Conservation (phyloP, 2,888 invertebrate species). For the Dorcus parallelipipedus region DNA sequence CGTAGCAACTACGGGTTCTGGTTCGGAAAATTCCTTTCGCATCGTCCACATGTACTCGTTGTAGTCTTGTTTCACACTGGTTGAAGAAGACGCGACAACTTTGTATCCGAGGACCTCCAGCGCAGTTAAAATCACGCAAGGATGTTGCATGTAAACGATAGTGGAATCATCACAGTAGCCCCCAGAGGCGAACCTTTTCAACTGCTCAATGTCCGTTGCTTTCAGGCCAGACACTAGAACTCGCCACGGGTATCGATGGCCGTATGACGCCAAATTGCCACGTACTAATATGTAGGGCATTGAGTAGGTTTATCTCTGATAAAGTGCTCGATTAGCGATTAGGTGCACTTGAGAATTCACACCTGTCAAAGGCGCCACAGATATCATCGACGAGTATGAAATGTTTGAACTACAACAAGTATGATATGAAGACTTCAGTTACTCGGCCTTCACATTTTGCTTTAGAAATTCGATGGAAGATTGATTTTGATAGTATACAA, state of each 20-base stretch:
- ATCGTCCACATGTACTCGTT: slow-evolving; percentile 94
- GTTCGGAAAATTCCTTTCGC: slow-evolving; percentile 82
- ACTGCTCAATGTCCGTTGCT: slow-evolving; percentile 78
- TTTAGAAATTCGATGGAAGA: too few species aligned
- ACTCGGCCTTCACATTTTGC: too few species aligned
- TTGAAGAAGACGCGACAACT: slow-evolving; percentile 83
- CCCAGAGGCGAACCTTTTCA: slow-evolving; percentile 78
- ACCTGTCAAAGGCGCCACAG: too few species aligned
- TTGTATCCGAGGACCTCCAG: slow-evolving; percentile 85
- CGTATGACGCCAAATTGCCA: slow-evolving; percentile 83
- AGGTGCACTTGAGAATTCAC: too few species aligned
- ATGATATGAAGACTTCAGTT: too few species aligned
- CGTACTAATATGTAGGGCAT: slow-evolving; percentile 91
- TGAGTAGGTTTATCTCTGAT: slow-evolving; percentile 27
- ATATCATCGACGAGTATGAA: too few species aligned
- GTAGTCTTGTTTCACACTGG: slow-evolving; percentile 81
- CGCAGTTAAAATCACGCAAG: slow-evolving; percentile 81
- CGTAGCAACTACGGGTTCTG: slow-evolving; percentile 62
- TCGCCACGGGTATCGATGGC: slow-evolving; percentile 83
- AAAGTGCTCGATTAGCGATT: too few species aligned
- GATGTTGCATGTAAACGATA: slow-evolving; percentile 83
- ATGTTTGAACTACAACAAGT: too few species aligned
- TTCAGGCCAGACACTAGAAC: slow-evolving; percentile 83
- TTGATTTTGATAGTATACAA: too few species aligned
- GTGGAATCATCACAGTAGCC: slow-evolving; percentile 83